Evolutionary conservation across 2,797 vertebrate species (phyloP), one percentile per base, ranked within the genome.

Genomic region (Margarornis squamiger): DNA sequence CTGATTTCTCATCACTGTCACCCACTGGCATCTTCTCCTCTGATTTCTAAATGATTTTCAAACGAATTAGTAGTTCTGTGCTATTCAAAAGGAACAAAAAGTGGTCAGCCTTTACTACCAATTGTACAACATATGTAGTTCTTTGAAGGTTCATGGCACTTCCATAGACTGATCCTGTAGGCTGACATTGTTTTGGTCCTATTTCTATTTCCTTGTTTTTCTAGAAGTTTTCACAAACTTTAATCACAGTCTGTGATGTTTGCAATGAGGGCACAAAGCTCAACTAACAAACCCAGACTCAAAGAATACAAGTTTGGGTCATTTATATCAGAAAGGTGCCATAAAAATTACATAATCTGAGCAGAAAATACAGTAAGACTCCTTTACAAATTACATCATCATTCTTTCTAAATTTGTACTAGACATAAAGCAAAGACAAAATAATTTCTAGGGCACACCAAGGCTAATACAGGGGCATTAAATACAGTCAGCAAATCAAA

Each of bases 391-490:
- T 93, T 39, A 22, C n/a, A 46, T 81, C 54, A 88, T 70, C 7
- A n/a, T 12, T 66, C 43, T 72, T 43, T 78, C 66, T 78, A 86
- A 86, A 84, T 92, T 72, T 84, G 55, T 62, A 45, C 43, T 70
- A 70, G 32, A 70, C 15, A 52, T 54, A 92, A 88, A 90, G 21
- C 49, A 91, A 94, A 91, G 55, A 86, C 51, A 86, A 88, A 91
- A 84, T 58, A 48, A 88, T 80, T 93, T 86, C 67, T 88, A 81
- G 54, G 59, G 70, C 55, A 88, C 39, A 83, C 12, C 9, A 55
- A 84, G 12, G 58, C 46, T 94, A 86, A 54, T 71, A 51, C 24
- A 55, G 30, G 24, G 49, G 88, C n/a, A 81, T 81, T 70, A 93
- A 91, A 86, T 52, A 86, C 55, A 63, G 55, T 58, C 67, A 89